phyloP scores from a whole-genome alignment of 2,797 vertebrate species.

The Coregonus suidteri region DNA sequence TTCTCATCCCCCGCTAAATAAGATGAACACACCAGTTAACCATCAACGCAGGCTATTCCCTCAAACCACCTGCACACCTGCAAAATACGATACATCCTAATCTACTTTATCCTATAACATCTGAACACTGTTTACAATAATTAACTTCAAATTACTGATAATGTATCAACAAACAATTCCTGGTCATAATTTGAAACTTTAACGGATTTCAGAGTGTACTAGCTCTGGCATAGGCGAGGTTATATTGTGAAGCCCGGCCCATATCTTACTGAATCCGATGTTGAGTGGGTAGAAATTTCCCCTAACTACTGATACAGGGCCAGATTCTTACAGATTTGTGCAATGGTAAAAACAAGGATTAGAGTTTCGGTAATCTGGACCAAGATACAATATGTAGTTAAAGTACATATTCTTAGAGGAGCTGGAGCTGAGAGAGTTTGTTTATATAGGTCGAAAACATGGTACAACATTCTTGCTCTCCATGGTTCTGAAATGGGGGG shows the following conservation, averaged over 20 bases:
- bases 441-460: too few species aligned
- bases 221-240: not conserved
- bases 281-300: not conserved
- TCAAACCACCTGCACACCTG: constrained; percentile 14
- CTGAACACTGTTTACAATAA: not conserved
- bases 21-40: constrained; percentile 52
- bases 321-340: not conserved
- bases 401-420: too few species aligned
- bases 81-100: not conserved
- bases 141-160: not conserved
- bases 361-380: too few species aligned
- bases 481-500: too few species aligned
- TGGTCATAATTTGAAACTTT: not conserved
- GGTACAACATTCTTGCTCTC: too few species aligned
- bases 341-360: too few species aligned
- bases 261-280: not conserved
- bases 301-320: not conserved
- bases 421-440: too few species aligned
- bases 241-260: not conserved
- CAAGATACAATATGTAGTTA: too few species aligned
- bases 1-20: constrained; percentile 66
- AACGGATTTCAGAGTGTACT: not conserved
- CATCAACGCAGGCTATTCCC: constrained; percentile 51
- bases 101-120: not conserved
- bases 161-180: not conserved